These are phyloP conservation scores for Picathartes gymnocephalus DNA, from an alignment of 2,113 vertebrate genomes.

Conservation along the genomic window DNA sequence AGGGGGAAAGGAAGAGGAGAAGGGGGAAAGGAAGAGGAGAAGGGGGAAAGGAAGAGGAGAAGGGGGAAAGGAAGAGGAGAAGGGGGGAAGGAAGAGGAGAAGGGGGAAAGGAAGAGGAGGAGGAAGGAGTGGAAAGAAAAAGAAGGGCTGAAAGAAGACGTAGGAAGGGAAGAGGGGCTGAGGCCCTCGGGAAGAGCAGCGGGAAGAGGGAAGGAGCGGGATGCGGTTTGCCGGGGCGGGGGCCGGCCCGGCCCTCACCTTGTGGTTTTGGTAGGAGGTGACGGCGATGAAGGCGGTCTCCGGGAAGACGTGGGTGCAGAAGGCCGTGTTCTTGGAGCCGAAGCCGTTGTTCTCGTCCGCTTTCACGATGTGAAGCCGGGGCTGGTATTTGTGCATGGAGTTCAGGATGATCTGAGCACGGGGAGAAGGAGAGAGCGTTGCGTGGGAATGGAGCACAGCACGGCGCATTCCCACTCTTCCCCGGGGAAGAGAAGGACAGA, in stretches of 20 bases:
- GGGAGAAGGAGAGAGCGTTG: not conserved
- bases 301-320: slow-evolving; percentile 95
- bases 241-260: slow-evolving; percentile 73
- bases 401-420: slow-evolving; percentile 90
- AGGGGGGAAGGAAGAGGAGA: not conserved
- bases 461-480: fast-evolving
- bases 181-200: not conserved
- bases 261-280: slow-evolving; percentile 97
- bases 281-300: slow-evolving; percentile 97
- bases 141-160: not conserved
- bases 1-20: not conserved
- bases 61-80: not conserved
- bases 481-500: not conserved
- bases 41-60: not conserved
- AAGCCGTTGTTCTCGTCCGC: slow-evolving; percentile 98
- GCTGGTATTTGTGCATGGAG: slow-evolving; percentile 99
- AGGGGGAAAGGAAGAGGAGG: too few species aligned
- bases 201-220: not conserved
- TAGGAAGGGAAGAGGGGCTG: not conserved
- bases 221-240: not conserved
- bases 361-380: slow-evolving; percentile 96
- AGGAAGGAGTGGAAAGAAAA: too few species aligned
- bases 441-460: not conserved
- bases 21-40: not conserved
- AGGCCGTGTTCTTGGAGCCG: slow-evolving; percentile 96